phyloP scores from a whole-genome alignment of 2,113 vertebrate species.

The Sciurus niger region DNA sequence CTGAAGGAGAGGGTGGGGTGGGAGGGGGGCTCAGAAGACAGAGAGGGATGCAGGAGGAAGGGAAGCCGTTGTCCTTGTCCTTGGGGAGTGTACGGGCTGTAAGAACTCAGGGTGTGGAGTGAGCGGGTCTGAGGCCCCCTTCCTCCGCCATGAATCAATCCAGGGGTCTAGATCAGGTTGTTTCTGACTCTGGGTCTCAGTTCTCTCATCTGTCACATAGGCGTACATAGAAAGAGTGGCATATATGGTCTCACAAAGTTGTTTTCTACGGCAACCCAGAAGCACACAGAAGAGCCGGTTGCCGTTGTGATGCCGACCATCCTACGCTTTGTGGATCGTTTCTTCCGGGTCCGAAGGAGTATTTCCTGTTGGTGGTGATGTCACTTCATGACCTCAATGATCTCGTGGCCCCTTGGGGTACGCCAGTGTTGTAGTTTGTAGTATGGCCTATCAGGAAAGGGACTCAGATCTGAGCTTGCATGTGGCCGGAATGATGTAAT shows the following conservation, averaged over 20 bases:
- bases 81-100: background rate
- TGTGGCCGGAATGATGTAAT: background rate
- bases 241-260: too few relatives aligned
- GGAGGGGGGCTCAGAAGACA: background rate
- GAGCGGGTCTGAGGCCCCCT: background rate
- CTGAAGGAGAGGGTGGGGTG: background rate
- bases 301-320: background rate
- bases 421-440: background rate
- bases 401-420: background rate
- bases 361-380: background rate
- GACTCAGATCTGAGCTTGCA: background rate
- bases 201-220: background rate
- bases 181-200: background rate
- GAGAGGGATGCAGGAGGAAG: background rate
- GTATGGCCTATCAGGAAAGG: background rate
- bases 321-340: background rate
- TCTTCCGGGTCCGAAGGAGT: background rate
- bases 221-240: background rate
- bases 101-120: background rate
- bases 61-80: background rate
- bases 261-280: background rate
- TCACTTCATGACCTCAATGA: background rate
- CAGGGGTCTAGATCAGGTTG: background rate
- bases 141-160: rapidly evolving
- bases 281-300: background rate